Conservation (phyloP, 2,888 invertebrate species). For the Chalcis sispes region DNA sequence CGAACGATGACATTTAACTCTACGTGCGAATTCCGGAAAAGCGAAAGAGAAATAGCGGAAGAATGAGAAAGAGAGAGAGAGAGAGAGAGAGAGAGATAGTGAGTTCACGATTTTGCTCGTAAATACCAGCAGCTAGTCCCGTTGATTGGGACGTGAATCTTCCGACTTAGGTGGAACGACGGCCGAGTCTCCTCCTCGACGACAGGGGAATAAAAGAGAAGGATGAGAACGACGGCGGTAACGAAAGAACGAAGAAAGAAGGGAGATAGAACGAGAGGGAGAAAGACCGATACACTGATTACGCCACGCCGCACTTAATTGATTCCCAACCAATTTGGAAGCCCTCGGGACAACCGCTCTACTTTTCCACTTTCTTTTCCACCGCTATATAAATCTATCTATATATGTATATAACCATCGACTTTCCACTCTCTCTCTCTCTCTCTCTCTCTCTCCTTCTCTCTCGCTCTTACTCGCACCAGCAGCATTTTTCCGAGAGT, state of each 20-base stretch:
- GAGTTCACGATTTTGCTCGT: no score
- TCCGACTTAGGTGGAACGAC: slow-evolving; percentile 39
- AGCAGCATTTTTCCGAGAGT: no score
- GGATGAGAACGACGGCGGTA: not conserved
- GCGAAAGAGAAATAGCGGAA: no score
- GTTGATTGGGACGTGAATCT: slow-evolving; percentile 73
- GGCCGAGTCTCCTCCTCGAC: not conserved
- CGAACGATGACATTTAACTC: no score
- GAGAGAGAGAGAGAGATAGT: no score
- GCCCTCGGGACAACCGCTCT: slow-evolving; percentile 59
- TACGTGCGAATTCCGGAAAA: no score
- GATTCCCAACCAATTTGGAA: slow-evolving; percentile 72
- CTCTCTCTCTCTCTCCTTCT: no score
- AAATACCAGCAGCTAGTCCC: slow-evolving; percentile 70
- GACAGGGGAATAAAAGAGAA: not conserved
- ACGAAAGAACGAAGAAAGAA: not conserved
- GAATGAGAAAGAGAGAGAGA: no score
- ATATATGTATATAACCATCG: no score
- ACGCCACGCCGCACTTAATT: slow-evolving; percentile 72
- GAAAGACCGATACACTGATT: slow-evolving; percentile 70
- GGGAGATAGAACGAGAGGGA: not conserved
- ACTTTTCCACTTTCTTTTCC: slow-evolving; percentile 53
- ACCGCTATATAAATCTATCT: not conserved
- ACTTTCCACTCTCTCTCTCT: no score
- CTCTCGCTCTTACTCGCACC: no score